A percentile compares a stretch with the other conserved stretches of the same genome.
Evolutionary conservation across 2,113 vertebrate genomes (phyloP).

Genomic region (Anser cygnoides): DNA sequence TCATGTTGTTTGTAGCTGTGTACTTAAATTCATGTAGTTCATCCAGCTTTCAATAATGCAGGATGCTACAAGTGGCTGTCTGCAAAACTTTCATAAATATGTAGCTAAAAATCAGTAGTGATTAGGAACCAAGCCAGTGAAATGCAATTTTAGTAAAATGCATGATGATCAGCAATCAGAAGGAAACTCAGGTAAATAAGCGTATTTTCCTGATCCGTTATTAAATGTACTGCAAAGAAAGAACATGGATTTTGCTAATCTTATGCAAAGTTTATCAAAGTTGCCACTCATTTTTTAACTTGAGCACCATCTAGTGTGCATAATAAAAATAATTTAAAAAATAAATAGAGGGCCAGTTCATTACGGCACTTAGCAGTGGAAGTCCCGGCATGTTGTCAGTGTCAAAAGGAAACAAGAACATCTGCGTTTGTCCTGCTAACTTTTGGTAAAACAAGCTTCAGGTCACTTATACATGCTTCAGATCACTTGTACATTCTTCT

Average conservation of each 20-base stretch:
- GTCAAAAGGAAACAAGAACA: background rate
- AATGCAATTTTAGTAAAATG: background rate
- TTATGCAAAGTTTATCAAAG: background rate
- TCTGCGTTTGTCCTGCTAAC: background rate
- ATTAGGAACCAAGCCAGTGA: background rate
- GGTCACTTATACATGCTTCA: background rate
- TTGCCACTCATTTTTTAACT: slow-evolving; percentile 40
- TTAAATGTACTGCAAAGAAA: background rate
- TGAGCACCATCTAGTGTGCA: slow-evolving; percentile 69
- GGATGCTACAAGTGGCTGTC: background rate
- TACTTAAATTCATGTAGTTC: background rate
- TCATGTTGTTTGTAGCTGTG: background rate
- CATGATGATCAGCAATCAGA: background rate
- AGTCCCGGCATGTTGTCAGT: background rate
- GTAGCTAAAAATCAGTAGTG: background rate
- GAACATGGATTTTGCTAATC: background rate
- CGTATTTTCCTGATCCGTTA: background rate
- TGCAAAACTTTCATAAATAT: background rate
- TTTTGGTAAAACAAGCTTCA: background rate
- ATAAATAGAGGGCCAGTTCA: background rate
- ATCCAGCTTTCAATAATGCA: background rate
- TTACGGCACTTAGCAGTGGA: background rate
- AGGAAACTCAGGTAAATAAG: background rate
- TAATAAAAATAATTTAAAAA: background rate
- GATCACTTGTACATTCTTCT: background rate